Base-by-base conservation (phyloP, 2,797 vertebrate species). In the Clarias pachynema region DNA sequence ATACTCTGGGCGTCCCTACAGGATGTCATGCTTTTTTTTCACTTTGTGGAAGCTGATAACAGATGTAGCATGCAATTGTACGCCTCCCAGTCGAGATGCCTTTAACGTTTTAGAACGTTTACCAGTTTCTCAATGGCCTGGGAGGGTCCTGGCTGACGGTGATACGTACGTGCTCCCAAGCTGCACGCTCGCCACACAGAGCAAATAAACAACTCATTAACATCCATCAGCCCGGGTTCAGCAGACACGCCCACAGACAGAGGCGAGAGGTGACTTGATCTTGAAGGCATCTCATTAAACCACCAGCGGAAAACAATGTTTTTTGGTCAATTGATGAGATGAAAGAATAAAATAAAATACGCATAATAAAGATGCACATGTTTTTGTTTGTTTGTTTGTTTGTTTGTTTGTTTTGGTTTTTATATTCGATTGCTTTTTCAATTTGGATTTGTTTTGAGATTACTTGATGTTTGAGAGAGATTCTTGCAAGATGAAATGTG, bases 11-110 rank as follows among this genome's bases (percentile, higher is more conserved):
- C 80, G 65, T 77, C 81, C 84, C 85, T 79, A 63, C 84, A 91
- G 89, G 91, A 91, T 90, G 88, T 85, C 37, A 62, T 79, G 86
- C 86, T 84, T 85, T 66, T 53, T 82, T 85, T 53, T 14, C 49
- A 12, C 12, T 53, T 53, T 14, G 49, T 87, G 82, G 84, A 86
- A 60, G 82, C 86, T 87, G 91, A 92, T 91, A 90, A 85, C 87
- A 89, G 90, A 90, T 89, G 87, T 83, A 87, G 86, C 29, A 15
- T 70, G 77, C 40, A 83, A 81, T 90, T 88, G 86, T 60, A 62
- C 79, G 44, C 31, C 59, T 81, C 83, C 87, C 81, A 79, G 81
- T 78, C 85, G 24, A 74, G 82, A 86, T 65, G 40, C 31, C 40
- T 86, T 60, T 66, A 80, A 24, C 49, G 12, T 53, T 53, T 14